Evolutionary conservation across 1,140 invertebrate genomes (phyloP), one percentile per base, ranked within the genome.

Genomic region (Stegodyphus mimosarum): DNA sequence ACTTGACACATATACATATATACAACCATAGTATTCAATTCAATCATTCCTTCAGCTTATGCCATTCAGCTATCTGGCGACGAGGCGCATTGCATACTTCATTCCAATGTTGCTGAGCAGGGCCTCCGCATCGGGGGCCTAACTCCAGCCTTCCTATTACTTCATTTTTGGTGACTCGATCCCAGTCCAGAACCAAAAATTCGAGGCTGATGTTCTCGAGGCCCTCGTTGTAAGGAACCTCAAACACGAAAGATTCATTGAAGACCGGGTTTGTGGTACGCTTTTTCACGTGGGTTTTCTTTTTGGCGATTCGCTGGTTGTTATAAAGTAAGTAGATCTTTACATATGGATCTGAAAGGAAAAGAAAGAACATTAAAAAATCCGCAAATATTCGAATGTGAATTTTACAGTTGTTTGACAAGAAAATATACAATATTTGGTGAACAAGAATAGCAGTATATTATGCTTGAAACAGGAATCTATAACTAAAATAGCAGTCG

Each of bases 211-310:
- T 95, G 89, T 95, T 95, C 88, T 96, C 95, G 71, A 99, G 93
- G 17, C 94, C 94, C 89, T 96, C 95, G 85, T 94, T 94, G 66
- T 87, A 87, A 18, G 93, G 92, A 15, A 94, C 90, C 81, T 93
- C 93, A 88, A 94, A 94, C 11, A 92, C 91, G 89, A 94, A 99
- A 18, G 96, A 98, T 91, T 99, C 98, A 91, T 99, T 99, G 92
- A 99, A 99, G 71, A 99, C 97, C 0, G 98, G 98, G 91, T 97
- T 98, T 76, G 98, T 92, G 5, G 98, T 99, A 53, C 97, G 94
- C 90, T 99, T 99, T 92, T 99, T 99, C 49, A 99, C 97, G 89
- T 99, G 97, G 0, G 98, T 99, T 92, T 99, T 99, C 93, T 99
- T 99, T 92, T 99, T 99, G 66, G 96, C 96, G 87, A 99, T 96